Evolutionary conservation across 2,888 invertebrate species (phyloP), one percentile per base, ranked within the genome.

Genomic region (Deilephila elpenor): DNA sequence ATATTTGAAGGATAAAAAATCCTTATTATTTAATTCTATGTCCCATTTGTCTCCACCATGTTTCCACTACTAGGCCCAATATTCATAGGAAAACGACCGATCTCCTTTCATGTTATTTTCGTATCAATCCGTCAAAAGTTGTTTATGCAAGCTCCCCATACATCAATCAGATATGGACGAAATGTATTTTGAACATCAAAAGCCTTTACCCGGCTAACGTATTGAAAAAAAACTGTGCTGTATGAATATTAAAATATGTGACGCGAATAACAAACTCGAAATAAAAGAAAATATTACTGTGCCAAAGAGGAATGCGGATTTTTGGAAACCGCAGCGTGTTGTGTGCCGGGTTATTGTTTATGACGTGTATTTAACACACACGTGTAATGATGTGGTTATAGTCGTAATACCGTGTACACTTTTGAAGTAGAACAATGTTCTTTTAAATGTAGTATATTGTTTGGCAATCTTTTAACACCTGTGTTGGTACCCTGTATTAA

Each of bases 71-170:
- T n/a, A n/a, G n/a, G n/a, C n/a, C n/a, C n/a, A n/a, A n/a, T n/a
- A n/a, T n/a, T n/a, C n/a, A n/a, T n/a, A n/a, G n/a, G n/a, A n/a
- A n/a, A n/a, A n/a, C n/a, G n/a, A n/a, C n/a, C n/a, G n/a, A n/a
- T n/a, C n/a, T n/a, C n/a, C n/a, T 8, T n/a, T 19, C 64, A 62
- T 34, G 17, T n/a, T 37, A 64, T 67, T 44, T 67, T 20, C 20
- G 64, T 51, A 44, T 67, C 64, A 44, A 44, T 67, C 64, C 11
- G 64, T 67, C 44, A 67, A 67, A 64, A 37, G 64, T 44, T 67
- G 34, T 62, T 37, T 67, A 44, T 44, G 25, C 37, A 20, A n/a
- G 62, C 14, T 20, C 44, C 14, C 34, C 44, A 44, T 44, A 67
- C 20, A 44, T 67, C 44, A 67, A 67, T 67, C 64, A 44, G 64